Evolutionary conservation across 1,140 invertebrate species (phyloP).

Genomic region (Littorina saxatilis): DNA sequence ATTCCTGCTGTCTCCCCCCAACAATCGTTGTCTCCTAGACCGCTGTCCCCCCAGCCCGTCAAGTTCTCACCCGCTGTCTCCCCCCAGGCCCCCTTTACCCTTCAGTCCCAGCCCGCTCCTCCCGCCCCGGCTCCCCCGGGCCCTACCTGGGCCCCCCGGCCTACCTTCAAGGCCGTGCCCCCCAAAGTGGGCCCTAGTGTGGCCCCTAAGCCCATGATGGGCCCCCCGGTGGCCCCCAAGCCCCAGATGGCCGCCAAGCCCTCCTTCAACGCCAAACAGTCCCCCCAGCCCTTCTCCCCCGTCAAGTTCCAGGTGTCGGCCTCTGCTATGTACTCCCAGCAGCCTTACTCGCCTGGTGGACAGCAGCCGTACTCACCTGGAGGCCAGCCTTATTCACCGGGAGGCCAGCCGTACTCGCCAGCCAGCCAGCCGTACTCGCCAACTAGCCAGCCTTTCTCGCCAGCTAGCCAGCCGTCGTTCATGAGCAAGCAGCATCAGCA

Average conservation of each 20-base stretch:
- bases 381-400: neutral
- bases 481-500: neutral
- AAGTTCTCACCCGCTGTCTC: neutral
- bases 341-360: too few species aligned
- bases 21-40: neutral
- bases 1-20: constrained; percentile 23
- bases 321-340: constrained; percentile 22
- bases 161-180: constrained; percentile 31
- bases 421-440: neutral
- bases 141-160: neutral
- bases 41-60: neutral
- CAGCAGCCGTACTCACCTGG: constrained; percentile 14
- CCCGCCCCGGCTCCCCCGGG: neutral
- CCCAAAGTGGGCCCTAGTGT: constrained; percentile 8
- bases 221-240: constrained; percentile 12
- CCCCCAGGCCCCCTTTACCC: neutral
- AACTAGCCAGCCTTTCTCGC: neutral
- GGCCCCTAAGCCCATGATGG: constrained; percentile 18
- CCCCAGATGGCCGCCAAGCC: neutral
- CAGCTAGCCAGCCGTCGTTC: neutral
- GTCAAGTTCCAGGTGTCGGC: constrained; percentile 29
- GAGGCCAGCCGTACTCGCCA: constrained; percentile 24
- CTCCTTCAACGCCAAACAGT: neutral
- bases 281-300: constrained; percentile 15
- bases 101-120: neutral